A percentile compares a stretch with the other conserved stretches of the same genome.
phyloP scores from a whole-genome alignment of 2,113 vertebrate genomes.

The Plectropomus leopardus region DNA sequence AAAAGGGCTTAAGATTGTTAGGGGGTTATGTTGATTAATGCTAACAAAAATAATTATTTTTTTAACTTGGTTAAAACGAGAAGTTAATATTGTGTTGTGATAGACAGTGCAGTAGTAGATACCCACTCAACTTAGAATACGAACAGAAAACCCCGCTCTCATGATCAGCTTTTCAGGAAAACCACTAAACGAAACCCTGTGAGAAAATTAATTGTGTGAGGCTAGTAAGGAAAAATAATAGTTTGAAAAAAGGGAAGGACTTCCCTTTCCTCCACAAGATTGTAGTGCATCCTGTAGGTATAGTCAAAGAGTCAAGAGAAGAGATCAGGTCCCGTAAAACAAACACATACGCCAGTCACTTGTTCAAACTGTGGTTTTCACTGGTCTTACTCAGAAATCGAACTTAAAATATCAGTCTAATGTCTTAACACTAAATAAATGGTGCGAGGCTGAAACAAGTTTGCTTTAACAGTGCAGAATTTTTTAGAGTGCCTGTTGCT shows the following conservation, averaged over 20 bases:
- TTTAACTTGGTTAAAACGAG: not conserved
- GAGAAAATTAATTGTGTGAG: not conserved
- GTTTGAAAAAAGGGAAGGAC: not conserved
- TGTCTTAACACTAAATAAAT: slow-evolving; percentile 30
- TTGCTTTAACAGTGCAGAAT: not conserved
- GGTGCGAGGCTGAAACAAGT: slow-evolving; percentile 2
- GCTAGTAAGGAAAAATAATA: not conserved
- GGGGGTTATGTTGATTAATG: not conserved
- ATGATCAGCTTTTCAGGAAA: not conserved
- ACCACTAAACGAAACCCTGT: not conserved
- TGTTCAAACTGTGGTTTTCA: not conserved
- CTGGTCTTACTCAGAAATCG: not conserved
- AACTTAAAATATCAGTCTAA: not conserved
- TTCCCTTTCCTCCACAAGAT: not conserved
- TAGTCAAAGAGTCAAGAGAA: not conserved
- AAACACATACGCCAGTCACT: not conserved
- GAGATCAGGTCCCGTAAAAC: not conserved
- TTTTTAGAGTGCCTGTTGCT: not conserved
- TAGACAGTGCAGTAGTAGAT: not conserved
- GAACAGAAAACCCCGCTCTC: not conserved
- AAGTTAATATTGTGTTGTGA: not conserved
- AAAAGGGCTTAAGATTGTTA: too few species aligned
- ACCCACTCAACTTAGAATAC: not conserved
- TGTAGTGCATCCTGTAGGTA: not conserved
- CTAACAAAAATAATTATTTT: not conserved